Evolutionary conservation across 2,888 invertebrate genomes (phyloP).

Genomic region (Tinea semifulvella): DNA sequence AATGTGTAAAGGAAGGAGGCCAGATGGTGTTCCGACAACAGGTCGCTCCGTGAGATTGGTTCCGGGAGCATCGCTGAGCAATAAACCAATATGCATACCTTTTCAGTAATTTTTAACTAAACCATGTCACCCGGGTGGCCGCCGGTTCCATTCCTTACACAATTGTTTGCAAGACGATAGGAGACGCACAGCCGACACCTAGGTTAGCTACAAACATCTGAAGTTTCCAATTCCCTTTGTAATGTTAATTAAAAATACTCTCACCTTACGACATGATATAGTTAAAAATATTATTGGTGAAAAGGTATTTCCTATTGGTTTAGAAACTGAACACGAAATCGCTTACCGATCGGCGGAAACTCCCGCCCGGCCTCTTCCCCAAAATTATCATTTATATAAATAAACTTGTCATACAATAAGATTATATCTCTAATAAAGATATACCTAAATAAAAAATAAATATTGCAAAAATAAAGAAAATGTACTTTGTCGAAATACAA

Average conservation of each 20-base stretch:
- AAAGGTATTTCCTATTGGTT: conserved; percentile 66
- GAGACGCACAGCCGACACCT: conserved; percentile 1
- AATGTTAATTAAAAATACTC: conserved; percentile 59
- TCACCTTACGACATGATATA: conserved; percentile 65
- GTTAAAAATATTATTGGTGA: conserved; percentile 63
- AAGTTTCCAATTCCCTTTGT: conserved; percentile 52
- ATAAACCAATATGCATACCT: conserved; percentile 65
- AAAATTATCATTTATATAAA: conserved; percentile 1
- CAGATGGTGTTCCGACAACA: conserved; percentile 47
- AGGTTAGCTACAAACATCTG: conserved; percentile 41
- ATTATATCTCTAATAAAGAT: not conserved
- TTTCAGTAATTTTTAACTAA: conserved; percentile 63
- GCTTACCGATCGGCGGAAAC: conserved; percentile 53
- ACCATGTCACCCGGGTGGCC: conserved; percentile 45
- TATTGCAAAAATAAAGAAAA: conserved; percentile 7
- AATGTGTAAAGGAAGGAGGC: conserved; percentile 86
- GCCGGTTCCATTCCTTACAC: conserved; percentile 61
- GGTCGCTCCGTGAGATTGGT: not conserved
- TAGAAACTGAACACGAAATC: conserved; percentile 29
- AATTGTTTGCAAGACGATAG: conserved; percentile 57
- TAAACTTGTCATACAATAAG: no score
- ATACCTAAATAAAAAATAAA: conserved; percentile 10
- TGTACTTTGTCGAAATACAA: conserved; percentile 4
- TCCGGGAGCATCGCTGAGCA: conserved; percentile 36
- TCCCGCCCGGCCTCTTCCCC: conserved; percentile 63